Evolutionary conservation across 1,140 invertebrate genomes (phyloP).

Genomic region (Rhizoglyphus robini): DNA sequence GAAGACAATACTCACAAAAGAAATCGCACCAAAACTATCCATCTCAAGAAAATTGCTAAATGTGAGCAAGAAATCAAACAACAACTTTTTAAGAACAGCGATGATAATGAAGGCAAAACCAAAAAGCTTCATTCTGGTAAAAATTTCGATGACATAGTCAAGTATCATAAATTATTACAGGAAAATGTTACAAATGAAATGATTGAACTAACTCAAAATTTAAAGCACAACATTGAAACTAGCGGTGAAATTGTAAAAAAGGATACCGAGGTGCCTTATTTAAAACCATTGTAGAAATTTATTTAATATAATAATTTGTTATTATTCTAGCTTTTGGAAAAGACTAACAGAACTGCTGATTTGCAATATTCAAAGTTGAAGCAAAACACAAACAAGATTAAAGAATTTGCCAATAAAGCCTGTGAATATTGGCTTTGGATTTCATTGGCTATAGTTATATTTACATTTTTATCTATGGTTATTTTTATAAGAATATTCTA

Average conservation of each 20-base stretch:
- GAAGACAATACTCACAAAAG: not conserved
- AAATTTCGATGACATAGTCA: constrained; percentile 59
- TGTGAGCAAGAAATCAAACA: not conserved
- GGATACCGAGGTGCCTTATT: too few relatives aligned
- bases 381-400: constrained; percentile 61
- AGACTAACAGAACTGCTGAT: constrained; percentile 61
- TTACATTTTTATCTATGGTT: constrained; percentile 78
- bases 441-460: constrained; percentile 63
- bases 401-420: constrained; percentile 65
- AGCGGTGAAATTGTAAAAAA: constrained; percentile 70
- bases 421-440: constrained; percentile 90
- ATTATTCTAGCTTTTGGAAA: constrained; percentile 53
- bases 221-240: constrained; percentile 73
- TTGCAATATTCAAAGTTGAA: constrained; percentile 58
- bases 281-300: too few relatives aligned
- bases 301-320: too few relatives aligned
- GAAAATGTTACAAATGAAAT: constrained; percentile 86
- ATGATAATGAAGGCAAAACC: not conserved
- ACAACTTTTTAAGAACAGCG: not conserved
- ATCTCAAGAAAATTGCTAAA: not conserved
- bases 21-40: constrained; percentile 13
- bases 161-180: constrained; percentile 71
- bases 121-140: not conserved
- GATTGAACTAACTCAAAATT: constrained; percentile 63
- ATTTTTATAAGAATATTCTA: constrained; percentile 62